These are phyloP conservation scores for Smittia sp. DNA, from an alignment of 2,888 invertebrate species.

Conservation along the genomic window DNA sequence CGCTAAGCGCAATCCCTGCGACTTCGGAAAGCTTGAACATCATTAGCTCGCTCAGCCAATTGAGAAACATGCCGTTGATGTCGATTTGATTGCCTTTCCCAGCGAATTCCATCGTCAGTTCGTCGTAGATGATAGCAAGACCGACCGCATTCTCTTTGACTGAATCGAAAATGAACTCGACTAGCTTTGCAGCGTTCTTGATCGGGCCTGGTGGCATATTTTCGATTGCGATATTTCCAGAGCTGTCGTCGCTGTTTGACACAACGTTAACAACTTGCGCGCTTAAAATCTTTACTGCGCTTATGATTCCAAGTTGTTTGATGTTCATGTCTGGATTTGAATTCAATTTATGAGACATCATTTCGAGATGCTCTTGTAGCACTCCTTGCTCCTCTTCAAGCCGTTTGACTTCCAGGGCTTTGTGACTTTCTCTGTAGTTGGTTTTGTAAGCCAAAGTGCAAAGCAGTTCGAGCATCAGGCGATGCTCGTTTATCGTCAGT, in stretches of 20 bases:
- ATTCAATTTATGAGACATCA: neutral
- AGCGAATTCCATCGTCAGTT: slow-evolving; percentile 24
- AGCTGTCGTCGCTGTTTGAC: neutral
- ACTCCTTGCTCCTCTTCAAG: slow-evolving; percentile 10
- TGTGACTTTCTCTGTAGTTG: neutral
- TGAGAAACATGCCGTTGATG: slow-evolving; percentile 5
- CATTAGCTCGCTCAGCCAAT: neutral
- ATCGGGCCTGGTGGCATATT: slow-evolving; percentile 21
- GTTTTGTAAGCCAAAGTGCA: slow-evolving; percentile 15
- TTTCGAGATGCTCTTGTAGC: slow-evolving; percentile 26
- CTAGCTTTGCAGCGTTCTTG: slow-evolving; percentile 2
- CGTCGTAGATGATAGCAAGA: slow-evolving; percentile 21
- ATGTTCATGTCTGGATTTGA: slow-evolving; percentile 26
- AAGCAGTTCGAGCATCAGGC: slow-evolving; percentile 11
- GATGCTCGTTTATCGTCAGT: slow-evolving; percentile 34
- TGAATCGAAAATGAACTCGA: neutral
- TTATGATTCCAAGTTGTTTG: slow-evolving; percentile 28
- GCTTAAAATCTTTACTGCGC: slow-evolving; percentile 20
- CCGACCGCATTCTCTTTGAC: neutral
- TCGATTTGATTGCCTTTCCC: neutral
- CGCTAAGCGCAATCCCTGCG: neutral
- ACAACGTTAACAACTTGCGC: neutral
- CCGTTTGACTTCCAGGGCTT: neutral
- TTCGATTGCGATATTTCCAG: neutral
- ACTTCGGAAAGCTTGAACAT: neutral